Percentiles rank a stretch among this genome's conserved stretches.
Conservation (phyloP, 92 coral and sea anemone species). For the Chrysogorgia sp. region DNA sequence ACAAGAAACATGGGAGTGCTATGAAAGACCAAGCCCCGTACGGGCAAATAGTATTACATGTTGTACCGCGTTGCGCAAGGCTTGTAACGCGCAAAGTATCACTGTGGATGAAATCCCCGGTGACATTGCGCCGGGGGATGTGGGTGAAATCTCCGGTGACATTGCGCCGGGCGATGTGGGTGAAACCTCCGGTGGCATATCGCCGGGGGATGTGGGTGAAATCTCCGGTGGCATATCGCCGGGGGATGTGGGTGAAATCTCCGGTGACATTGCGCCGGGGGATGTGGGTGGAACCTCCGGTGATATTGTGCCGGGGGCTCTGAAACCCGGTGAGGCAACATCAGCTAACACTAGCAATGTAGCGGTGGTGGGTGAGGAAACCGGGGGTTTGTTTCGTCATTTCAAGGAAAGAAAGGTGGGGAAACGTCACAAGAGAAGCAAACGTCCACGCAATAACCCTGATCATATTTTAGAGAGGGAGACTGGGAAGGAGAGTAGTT, state of each 20-base stretch:
- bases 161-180: background rate
- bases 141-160: background rate
- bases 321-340: background rate
- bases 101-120: background rate
- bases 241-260: no score
- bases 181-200: background rate
- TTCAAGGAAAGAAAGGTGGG: slow-evolving; percentile 14
- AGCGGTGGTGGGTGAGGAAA: no score
- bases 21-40: background rate
- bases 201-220: background rate
- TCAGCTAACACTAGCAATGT: background rate
- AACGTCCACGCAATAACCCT: slow-evolving; percentile 35
- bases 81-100: background rate
- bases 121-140: background rate
- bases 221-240: background rate
- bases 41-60: slow-evolving; percentile 30
- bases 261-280: background rate
- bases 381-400: slow-evolving; percentile 19
- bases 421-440: background rate
- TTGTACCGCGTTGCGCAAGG: background rate
- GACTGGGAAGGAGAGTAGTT: background rate
- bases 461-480: slow-evolving; percentile 32
- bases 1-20: background rate
- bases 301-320: background rate
- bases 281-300: background rate